Percentiles rank a stretch among this genome's conserved stretches.
phyloP scores from a whole-genome alignment of 2,888 invertebrate genomes.

The Cataglyphis livida region DNA sequence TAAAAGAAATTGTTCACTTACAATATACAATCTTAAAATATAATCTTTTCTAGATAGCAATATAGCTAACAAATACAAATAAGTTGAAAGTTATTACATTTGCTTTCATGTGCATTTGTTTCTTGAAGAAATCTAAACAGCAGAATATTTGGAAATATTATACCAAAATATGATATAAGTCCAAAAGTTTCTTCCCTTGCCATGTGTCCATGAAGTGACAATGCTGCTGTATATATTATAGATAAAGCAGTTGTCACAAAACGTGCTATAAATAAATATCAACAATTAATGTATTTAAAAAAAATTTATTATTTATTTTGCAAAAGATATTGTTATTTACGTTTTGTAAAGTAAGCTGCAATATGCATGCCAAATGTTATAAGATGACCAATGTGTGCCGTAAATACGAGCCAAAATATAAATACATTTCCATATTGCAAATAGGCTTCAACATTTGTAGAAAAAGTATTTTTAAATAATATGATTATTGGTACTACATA shows the following conservation, averaged over 20 bases:
- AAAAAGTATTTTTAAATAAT: slow-evolving; percentile 79
- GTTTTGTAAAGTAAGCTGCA: slow-evolving; percentile 82
- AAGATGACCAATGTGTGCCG: slow-evolving; percentile 79
- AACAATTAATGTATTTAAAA: neutral
- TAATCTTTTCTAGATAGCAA: neutral
- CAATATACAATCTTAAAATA: neutral
- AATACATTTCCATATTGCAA: slow-evolving; percentile 82
- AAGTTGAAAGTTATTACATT: slow-evolving; percentile 67
- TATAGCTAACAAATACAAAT: neutral
- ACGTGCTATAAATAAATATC: slow-evolving; percentile 59
- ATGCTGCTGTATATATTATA: slow-evolving; percentile 59
- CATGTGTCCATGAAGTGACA: slow-evolving; percentile 59
- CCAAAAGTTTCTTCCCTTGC: slow-evolving; percentile 63
- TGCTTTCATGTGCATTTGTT: slow-evolving; percentile 80
- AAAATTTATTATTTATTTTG: neutral
- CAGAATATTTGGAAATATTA: slow-evolving; percentile 81
- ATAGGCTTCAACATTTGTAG: slow-evolving; percentile 78
- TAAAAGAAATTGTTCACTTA: slow-evolving; percentile 21
- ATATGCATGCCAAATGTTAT: slow-evolving; percentile 82
- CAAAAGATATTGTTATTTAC: slow-evolving; percentile 73
- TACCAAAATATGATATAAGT: slow-evolving; percentile 77
- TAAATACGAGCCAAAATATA: slow-evolving; percentile 80
- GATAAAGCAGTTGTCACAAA: slow-evolving; percentile 59
- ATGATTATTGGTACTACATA: slow-evolving; percentile 79
- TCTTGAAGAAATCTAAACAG: slow-evolving; percentile 79